Base-by-base conservation (phyloP, 2,113 vertebrate genomes). In the Corythornis vintsioides region DNA sequence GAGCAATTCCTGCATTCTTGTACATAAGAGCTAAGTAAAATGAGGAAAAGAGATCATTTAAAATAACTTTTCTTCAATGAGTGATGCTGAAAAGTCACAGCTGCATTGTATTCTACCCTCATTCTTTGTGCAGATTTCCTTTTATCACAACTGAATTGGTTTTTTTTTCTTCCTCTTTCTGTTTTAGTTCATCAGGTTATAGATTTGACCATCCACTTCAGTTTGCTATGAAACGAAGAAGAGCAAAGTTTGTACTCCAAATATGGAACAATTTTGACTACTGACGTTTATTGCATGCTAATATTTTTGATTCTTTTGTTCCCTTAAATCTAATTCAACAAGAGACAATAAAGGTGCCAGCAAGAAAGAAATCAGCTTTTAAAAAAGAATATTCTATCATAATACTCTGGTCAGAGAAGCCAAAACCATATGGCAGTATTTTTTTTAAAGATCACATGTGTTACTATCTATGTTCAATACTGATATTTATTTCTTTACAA, bases 141-240 rank as follows among this genome's bases (percentile, higher is more conserved):
- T 94, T 87, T 83, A 87, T 92, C 82, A 70, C 47, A 47, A 76
- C 24, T 70, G 63, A 93, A 79, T 83, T 1, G 33, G 84, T 31
- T 82, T 91, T 78, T 83, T 93, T 93, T 76, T 73, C 63, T 93
- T 94, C 93, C 70, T 92, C 73, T 88, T 93, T 73, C 88, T 85
- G 61, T 86, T 91, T 92, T 79, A 80, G 82, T 80, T 89, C 21
- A 22, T 66, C 38, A 88, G 64, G 82, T 35, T 83, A 59, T 53
- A 69, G 57, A 79, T 91, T 89, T 92, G 78, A 69, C 56, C 29
- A 81, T 82, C 57, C 38, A 57, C 55, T 89, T 77, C 17, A 82
- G 18, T 53, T 88, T 87, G 21, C 38, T 72, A 13, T 76, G 63
- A 85, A 79, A 60, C n/a, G 72, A 65, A 65, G 57, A 75, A 95